A percentile compares a stretch with the other conserved stretches of the same genome.
phyloP scores from a whole-genome alignment of 1,140 invertebrate genomes.

The Caerostris darwini region DNA sequence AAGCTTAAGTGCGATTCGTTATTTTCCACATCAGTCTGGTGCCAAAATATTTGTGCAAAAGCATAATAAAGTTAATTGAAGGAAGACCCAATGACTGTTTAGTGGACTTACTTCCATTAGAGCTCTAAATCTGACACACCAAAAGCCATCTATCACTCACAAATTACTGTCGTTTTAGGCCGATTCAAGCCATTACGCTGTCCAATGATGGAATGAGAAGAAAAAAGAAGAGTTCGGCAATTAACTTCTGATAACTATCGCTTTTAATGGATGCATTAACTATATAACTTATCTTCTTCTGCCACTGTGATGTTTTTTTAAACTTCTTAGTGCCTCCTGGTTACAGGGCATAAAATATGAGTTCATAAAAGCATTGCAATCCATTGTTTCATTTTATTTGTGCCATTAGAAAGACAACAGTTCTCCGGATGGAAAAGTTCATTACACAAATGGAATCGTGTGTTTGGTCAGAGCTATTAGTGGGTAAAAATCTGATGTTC shows the following conservation, averaged over 20 bases:
- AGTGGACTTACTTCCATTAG: background rate
- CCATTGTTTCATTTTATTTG: too few relatives aligned
- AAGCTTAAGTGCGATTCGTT: background rate
- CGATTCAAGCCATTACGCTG: background rate
- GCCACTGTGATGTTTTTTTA: too few relatives aligned
- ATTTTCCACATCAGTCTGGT: background rate
- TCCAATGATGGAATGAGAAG: background rate
- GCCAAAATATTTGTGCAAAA: background rate
- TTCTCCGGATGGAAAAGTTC: too few relatives aligned
- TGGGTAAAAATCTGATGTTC: too few relatives aligned
- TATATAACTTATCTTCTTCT: background rate
- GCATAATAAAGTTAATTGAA: background rate
- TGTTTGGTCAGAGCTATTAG: too few relatives aligned
- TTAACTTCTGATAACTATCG: slow-evolving; percentile 51
- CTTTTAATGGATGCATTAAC: slow-evolving; percentile 19
- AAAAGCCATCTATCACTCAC: background rate
- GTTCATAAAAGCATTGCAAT: too few relatives aligned
- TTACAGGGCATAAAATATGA: too few relatives aligned
- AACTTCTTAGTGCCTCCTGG: too few relatives aligned
- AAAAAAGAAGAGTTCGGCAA: background rate
- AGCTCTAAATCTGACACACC: background rate
- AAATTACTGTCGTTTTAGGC: background rate
- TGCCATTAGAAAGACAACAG: too few relatives aligned
- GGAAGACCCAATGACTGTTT: background rate
- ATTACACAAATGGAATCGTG: too few relatives aligned